Evolutionary conservation across 1,140 invertebrate species (phyloP), one percentile per base, ranked within the genome.

Genomic region (Drosophila ogumai): DNA sequence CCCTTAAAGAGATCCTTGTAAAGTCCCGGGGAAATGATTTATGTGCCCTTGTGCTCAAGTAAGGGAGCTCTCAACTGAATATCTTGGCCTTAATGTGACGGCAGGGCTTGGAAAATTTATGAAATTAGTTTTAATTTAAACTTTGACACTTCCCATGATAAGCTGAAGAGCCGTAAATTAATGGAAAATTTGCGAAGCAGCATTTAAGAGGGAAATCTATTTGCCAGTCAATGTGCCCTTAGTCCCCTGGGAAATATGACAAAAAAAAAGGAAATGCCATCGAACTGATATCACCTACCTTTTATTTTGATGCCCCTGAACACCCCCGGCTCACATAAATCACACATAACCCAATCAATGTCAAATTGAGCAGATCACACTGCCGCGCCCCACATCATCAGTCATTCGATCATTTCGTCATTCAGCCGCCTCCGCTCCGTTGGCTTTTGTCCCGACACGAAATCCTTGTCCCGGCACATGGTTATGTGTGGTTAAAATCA

Each of bases 341-440:
- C 79, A 72, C 69, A 64, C 31, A 66, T 79, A 82, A 86, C 68
- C 65, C 82, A 86, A 88, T 86, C 82, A 86, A 77, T 88, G 84
- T 88, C 84, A 86, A 75, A 79, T 82, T 82, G 79, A 67, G 56
- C 75, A 71, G 75, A 75, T 82, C 79, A 55, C 73, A 22, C 28
- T 40, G 68, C 71, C 43, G n/a, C 43, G 43, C 65, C 61, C 44
- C 46, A 34, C 63, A 52, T 52, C 68, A 69, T 67, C 69, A 72
- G 52, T 72, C 66, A 60, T 36, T 54, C 59, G 49, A 64, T 50
- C 60, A 68, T 25, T 68, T 36, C 38, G 65, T 57, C 67, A 71
- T 36, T 71, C 41, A 38, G 40, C n/a, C 25, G 31, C 31, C 28
- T 36, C 9, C n/a, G 17, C 15, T 28, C 3, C 32, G n/a, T 19